Evolutionary conservation across 2,797 vertebrate species (phyloP), one percentile per base, ranked within the genome.

Genomic region (Diplodus sargus): DNA sequence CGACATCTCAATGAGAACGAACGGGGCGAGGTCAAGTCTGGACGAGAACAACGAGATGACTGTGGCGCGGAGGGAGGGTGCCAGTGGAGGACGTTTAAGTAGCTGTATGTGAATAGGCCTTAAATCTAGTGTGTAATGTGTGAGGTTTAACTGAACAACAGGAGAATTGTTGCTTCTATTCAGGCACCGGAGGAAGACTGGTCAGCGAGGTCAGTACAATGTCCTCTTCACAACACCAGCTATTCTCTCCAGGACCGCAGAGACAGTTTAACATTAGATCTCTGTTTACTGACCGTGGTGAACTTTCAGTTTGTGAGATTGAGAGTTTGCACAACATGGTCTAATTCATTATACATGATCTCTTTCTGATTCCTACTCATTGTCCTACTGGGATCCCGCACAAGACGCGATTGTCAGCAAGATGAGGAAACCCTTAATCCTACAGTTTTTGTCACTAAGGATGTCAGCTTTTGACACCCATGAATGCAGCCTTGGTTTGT

Each of bases 61-160:
- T 63, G 74, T 72, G 78, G 34, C 16, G 20, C 20, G 13, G 39
- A 53, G 48, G 60, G 53, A 74, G 22, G 70, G 48, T 54, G n/a
- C 65, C 78, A 76, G 66, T 30, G 48, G 65, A 43, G 74, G 70
- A 73, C 12, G 28, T 79, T 71, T 39, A 70, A 51, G 74, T 62
- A 15, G 71, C 69, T 18, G 77, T 20, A 64, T 70, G 54, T 60
- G 62, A 82, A 81, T 17, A 47, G 79, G 69, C 45, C 79, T 80
- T 68, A 78, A 79, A 77, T 83, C 67, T 64, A 52, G 63, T 69
- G 30, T 72, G 82, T 75, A 59, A 72, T 66, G 75, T 76, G 75
- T 77, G 85, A 87, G 39, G 74, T 62, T 76, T 80, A 23, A 72
- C 30, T 16, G 76, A 83, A 86, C 83, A 87, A 81, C 48, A 63